Conservation (phyloP, 2,797 vertebrate species). For the Novumbra hubbsi region DNA sequence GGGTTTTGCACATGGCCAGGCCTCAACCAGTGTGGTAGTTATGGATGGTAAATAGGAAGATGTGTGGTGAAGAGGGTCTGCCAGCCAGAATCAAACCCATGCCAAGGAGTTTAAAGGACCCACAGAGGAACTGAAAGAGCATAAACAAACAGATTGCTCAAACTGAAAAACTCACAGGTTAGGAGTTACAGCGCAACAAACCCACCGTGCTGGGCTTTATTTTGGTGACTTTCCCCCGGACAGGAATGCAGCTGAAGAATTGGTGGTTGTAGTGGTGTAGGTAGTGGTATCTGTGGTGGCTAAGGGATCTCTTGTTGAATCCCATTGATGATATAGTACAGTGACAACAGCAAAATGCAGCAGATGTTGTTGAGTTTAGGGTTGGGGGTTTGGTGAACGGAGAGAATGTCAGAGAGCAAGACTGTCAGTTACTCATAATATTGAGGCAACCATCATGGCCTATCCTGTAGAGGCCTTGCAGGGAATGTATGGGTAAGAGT, state of each 20-base stretch:
- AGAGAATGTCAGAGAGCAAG: slow-evolving; percentile 18
- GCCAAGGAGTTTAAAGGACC: slow-evolving; percentile 12
- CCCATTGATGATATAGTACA: slow-evolving; percentile 37
- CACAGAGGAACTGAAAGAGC: slow-evolving; percentile 1
- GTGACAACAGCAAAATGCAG: slow-evolving; percentile 29
- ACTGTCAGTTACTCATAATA: slow-evolving; percentile 15
- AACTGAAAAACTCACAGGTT: slow-evolving; percentile 7
- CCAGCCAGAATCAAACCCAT: slow-evolving; percentile 64
- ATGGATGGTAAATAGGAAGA: slow-evolving; percentile 72
- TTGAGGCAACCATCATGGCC: neutral
- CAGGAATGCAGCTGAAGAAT: slow-evolving; percentile 63
- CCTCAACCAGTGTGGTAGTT: slow-evolving; percentile 78
- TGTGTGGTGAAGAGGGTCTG: slow-evolving; percentile 63
- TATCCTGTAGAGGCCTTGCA: neutral
- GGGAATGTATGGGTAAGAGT: neutral
- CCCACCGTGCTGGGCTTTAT: slow-evolving; percentile 1
- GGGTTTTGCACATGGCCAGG: slow-evolving; percentile 73
- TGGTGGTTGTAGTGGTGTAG: neutral
- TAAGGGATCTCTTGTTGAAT: slow-evolving; percentile 18
- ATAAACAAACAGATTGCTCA: slow-evolving; percentile 13
- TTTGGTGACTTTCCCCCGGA: slow-evolving; percentile 22
- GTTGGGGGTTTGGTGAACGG: slow-evolving; percentile 13
- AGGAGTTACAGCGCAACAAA: slow-evolving; percentile 25
- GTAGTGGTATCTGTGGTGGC: slow-evolving; percentile 3
- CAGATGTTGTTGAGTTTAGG: slow-evolving; percentile 18